Evolutionary conservation across 2,888 invertebrate species (phyloP), one percentile per base, ranked within the genome.

Genomic region (Sinhomidia bicolor): DNA sequence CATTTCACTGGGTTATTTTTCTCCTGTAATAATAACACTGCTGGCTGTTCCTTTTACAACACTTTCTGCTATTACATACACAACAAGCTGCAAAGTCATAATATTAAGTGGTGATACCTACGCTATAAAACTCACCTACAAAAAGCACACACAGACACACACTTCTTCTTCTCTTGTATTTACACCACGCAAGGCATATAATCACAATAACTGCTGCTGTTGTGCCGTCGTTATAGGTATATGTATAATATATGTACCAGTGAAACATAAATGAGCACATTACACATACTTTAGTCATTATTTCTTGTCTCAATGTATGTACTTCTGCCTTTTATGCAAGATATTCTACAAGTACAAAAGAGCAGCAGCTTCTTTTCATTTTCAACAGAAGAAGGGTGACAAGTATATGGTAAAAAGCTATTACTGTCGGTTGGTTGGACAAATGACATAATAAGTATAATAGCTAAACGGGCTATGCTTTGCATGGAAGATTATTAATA

Each of bases 1-100:
- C 92, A 91, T 91, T 91, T 91, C 82, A 82, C 80, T 74, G 14
- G 79, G 74, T 79, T 83, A 76, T 68, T 83, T 84, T 78, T 60
- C 71, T 57, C 32, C 76, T 74, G 1, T 62, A 54, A 29, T 81
- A 62, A 51, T 79, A 60, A 62, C 51, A 32, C 60, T 26, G n/a
- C 36, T 17, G 41, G 44, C 41, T 62, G 62, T 51, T 65, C 44
- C 7, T 60, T n/a, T 62, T 36, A 1, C 51, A 41, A 44, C 57
- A 57, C 62, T 57, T 20, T 51, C 51, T 51, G 14, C 51, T 51
- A 14, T 14, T 51, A 51, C n/a, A n/a, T n/a, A n/a, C n/a, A n/a
- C n/a, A n/a, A n/a, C n/a, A n/a, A n/a, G n/a, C n/a, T n/a, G n/a
- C n/a, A n/a, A n/a, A n/a, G n/a, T n/a, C n/a, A 51, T 6, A 51